Conservation (phyloP, 2,888 invertebrate genomes). For the Drosophila dives region DNA sequence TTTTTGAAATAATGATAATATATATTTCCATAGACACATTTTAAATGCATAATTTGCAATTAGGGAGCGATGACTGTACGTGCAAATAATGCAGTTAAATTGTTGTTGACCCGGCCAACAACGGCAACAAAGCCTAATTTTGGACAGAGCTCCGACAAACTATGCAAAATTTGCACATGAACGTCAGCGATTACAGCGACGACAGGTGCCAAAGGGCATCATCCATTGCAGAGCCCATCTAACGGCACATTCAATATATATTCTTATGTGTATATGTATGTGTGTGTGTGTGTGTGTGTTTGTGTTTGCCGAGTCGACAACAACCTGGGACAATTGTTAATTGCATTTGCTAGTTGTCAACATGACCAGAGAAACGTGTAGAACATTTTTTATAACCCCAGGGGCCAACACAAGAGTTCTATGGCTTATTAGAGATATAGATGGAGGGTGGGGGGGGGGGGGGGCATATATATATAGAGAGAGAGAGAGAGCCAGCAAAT, state of each 20-base stretch:
- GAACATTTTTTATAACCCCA: constrained; percentile 58
- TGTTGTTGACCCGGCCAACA: constrained; percentile 46
- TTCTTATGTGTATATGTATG: constrained; percentile 1
- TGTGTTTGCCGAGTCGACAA: constrained; percentile 48
- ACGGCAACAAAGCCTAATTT: constrained; percentile 62
- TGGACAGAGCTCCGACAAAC: constrained; percentile 53
- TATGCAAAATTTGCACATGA: constrained; percentile 60
- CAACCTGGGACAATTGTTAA: constrained; percentile 77
- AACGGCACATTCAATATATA: constrained; percentile 51
- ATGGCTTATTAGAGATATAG: constrained; percentile 15
- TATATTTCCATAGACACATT: no score
- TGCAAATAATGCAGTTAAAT: constrained; percentile 80
- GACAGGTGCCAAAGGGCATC: constrained; percentile 80
- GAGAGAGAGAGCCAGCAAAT: constrained; percentile 15
- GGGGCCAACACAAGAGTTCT: constrained; percentile 22
- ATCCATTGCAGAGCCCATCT: constrained; percentile 61
- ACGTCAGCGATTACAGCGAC: constrained; percentile 69
- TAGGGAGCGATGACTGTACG: constrained; percentile 30
- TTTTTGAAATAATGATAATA: no score
- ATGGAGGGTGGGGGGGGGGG: not conserved
- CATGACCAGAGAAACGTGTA: constrained; percentile 67
- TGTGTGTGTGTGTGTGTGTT: constrained; percentile 17
- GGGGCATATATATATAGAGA: not conserved
- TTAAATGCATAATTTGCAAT: no score
- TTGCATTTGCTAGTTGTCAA: constrained; percentile 81